These are phyloP conservation scores for Cinclus cinclus DNA, from an alignment of 2,113 vertebrate species.

Conservation along the genomic window DNA sequence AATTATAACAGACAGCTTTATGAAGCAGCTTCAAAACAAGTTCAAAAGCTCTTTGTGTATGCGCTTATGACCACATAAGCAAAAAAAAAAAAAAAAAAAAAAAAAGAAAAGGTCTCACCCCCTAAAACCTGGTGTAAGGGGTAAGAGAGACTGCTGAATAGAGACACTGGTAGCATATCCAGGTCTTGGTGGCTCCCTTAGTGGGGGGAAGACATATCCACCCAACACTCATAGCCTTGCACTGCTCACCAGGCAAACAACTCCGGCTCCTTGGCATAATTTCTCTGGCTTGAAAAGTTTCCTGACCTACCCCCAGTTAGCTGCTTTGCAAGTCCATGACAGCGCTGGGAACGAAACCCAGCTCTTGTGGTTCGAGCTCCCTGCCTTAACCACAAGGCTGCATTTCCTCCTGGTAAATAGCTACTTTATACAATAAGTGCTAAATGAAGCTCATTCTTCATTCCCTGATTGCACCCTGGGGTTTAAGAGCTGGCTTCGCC, in stretches of 20 bases:
- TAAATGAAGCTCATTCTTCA: slow-evolving; percentile 65
- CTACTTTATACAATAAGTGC: slow-evolving; percentile 63
- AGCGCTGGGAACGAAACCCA: slow-evolving; percentile 24
- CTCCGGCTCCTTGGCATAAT: background rate
- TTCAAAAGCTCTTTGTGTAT: background rate
- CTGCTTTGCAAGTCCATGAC: background rate
- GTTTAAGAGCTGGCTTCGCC: slow-evolving; percentile 32
- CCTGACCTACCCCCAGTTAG: background rate
- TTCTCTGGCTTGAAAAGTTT: background rate
- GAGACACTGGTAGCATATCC: background rate
- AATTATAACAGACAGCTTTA: background rate
- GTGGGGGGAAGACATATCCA: background rate
- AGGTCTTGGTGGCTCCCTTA: background rate
- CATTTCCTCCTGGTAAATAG: slow-evolving; percentile 64
- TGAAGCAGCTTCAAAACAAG: background rate
- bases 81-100: background rate
- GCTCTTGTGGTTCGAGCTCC: slow-evolving; percentile 31
- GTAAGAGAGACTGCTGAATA: background rate
- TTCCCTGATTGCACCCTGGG: slow-evolving; percentile 33
- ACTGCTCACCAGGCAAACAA: background rate
- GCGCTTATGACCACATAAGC: background rate
- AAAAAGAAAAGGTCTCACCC: background rate
- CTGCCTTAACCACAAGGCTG: slow-evolving; percentile 64
- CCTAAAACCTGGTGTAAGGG: background rate
- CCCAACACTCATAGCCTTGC: rapidly evolving